Conservation (phyloP, 2,797 vertebrate genomes). For the Sphaeramia orbicularis region DNA sequence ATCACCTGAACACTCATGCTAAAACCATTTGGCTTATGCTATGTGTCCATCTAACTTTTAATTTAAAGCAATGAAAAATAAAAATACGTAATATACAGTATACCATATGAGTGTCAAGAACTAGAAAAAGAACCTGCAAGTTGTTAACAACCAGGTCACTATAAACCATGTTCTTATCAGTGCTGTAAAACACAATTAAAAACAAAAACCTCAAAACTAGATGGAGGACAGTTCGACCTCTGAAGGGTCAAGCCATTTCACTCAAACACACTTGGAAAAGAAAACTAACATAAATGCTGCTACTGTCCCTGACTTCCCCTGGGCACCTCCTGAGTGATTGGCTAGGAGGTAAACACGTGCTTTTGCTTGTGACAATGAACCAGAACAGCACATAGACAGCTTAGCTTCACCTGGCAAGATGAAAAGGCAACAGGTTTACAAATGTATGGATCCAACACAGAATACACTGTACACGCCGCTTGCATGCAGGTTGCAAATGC, state of each 20-base stretch:
- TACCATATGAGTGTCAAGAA: constrained; percentile 36
- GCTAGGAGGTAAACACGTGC: constrained; percentile 59
- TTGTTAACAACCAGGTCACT: constrained; percentile 43
- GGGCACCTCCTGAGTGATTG: constrained; percentile 57
- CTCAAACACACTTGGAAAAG: constrained; percentile 80
- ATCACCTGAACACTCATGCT: constrained; percentile 34
- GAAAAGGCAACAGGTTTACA: constrained; percentile 37
- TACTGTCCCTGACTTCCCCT: constrained; percentile 44
- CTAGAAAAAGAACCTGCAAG: constrained; percentile 46
- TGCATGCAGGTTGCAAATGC: constrained; percentile 15
- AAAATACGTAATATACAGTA: constrained; percentile 45
- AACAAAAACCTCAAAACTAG: constrained; percentile 26
- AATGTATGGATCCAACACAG: constrained; percentile 10
- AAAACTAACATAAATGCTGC: constrained; percentile 56
- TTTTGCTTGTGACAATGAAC: constrained; percentile 42
- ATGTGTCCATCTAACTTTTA: constrained; percentile 62
- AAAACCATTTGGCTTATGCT: constrained; percentile 64
- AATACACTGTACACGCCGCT: neutral
- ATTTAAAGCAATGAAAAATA: constrained; percentile 66
- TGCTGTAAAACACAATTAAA: constrained; percentile 58
- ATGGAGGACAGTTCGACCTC: constrained; percentile 53
- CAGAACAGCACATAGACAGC: constrained; percentile 22
- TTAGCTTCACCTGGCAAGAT: constrained; percentile 41
- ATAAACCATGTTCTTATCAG: constrained; percentile 56
- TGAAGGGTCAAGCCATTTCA: constrained; percentile 74